Conservation (phyloP, 1,140 invertebrate genomes). For the Drosophila navojoa region DNA sequence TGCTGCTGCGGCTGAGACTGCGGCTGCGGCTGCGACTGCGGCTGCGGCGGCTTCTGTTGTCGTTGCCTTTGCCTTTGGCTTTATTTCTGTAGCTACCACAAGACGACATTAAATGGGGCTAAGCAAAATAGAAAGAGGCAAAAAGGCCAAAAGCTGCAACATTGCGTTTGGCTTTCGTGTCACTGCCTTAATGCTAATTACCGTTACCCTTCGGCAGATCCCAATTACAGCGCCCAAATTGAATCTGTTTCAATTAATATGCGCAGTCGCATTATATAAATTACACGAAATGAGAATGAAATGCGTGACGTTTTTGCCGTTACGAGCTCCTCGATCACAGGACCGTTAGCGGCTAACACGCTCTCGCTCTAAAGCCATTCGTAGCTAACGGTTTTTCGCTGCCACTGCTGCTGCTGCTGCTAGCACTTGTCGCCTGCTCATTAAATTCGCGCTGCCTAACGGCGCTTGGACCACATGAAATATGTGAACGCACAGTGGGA, state of each 20-base stretch:
- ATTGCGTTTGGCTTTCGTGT: conserved; percentile 25
- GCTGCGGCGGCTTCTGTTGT: conserved; percentile 13
- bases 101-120: conserved; percentile 47
- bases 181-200: conserved; percentile 50
- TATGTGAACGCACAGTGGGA: conserved; percentile 25
- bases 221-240: conserved; percentile 61
- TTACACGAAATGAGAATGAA: conserved; percentile 2
- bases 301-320: conserved; percentile 6
- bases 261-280: conserved; percentile 14
- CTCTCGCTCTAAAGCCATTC: background rate
- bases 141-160: conserved; percentile 22
- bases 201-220: conserved; percentile 67
- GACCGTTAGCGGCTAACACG: background rate
- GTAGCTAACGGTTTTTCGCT: conserved; percentile 1
- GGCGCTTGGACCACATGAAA: conserved; percentile 10
- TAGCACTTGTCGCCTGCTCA: conserved; percentile 3
- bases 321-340: background rate
- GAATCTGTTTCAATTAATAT: conserved; percentile 77
- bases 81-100: conserved; percentile 61
- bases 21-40: too few relatives aligned
- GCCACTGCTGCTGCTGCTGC: background rate
- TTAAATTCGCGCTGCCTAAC: conserved; percentile 22
- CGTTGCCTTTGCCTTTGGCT: conserved; percentile 48
- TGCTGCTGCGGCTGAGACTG: background rate
- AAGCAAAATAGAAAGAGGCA: background rate